Conservation (phyloP, 1,140 invertebrate genomes). For the Triops cancriformis region DNA sequence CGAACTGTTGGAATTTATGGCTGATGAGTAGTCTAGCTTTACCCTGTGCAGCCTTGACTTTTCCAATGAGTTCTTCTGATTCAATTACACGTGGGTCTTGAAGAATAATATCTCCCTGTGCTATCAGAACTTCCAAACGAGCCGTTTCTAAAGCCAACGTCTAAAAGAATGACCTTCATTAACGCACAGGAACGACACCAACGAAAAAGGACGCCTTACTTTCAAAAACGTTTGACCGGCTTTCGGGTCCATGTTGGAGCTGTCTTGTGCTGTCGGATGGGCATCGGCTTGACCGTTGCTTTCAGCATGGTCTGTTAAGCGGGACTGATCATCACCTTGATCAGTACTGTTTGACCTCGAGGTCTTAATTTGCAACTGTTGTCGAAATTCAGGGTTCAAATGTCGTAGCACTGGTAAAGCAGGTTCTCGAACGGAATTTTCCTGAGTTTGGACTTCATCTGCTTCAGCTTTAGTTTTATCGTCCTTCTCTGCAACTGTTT, state of each 20-base stretch:
- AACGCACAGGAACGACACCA: constrained; percentile 21
- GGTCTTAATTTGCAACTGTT: constrained; percentile 48
- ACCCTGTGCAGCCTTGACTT: constrained; percentile 75
- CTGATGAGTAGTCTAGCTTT: constrained; percentile 79
- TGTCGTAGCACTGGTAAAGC: constrained; percentile 57
- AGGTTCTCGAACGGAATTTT: constrained; percentile 19
- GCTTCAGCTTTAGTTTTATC: constrained; percentile 20
- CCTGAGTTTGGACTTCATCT: constrained; percentile 28
- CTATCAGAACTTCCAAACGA: constrained; percentile 56
- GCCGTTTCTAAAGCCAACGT: constrained; percentile 62
- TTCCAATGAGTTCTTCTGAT: constrained; percentile 68
- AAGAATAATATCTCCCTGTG: constrained; percentile 56
- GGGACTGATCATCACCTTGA: background rate
- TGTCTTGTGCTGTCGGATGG: background rate
- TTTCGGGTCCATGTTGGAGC: background rate
- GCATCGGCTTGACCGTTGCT: constrained; percentile 38
- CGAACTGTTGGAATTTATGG: constrained; percentile 92
- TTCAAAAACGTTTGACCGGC: constrained; percentile 66
- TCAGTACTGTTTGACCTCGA: constrained; percentile 19
- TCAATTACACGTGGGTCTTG: constrained; percentile 45
- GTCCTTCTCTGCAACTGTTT: constrained; percentile 24
- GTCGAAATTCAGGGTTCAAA: constrained; percentile 69
- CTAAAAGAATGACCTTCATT: constrained; percentile 36
- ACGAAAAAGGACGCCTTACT: constrained; percentile 35
- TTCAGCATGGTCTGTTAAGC: background rate